Conservation (phyloP, 2,888 invertebrate genomes). For the Salticus scenicus region DNA sequence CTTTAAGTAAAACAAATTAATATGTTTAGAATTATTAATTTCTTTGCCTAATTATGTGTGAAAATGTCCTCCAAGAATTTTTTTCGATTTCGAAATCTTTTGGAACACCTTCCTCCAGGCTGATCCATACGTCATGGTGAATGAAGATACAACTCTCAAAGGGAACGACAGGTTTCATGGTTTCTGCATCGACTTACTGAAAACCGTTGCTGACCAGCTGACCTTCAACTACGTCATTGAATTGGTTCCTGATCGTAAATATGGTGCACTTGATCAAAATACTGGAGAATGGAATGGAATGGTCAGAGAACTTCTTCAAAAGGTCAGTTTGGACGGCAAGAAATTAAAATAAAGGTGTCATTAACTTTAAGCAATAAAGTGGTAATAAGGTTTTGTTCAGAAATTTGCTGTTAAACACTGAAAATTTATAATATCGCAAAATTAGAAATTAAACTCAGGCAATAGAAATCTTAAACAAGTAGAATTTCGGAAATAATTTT, state of each 20-base stretch:
- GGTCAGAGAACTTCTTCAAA: constrained; percentile 76
- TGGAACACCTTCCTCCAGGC: constrained; percentile 81
- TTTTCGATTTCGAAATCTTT: too few relatives aligned
- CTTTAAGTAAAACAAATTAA: too few relatives aligned
- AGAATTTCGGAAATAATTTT: too few relatives aligned
- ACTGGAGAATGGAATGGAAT: constrained; percentile 77
- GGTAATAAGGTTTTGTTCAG: not conserved
- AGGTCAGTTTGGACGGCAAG: constrained; percentile 60
- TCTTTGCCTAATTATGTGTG: too few relatives aligned
- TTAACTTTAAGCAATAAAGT: not conserved
- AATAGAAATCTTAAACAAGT: too few relatives aligned
- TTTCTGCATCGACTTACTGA: constrained; percentile 91
- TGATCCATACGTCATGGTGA: constrained; percentile 89
- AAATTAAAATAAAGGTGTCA: not conserved
- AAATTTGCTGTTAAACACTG: not conserved
- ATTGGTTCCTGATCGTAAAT: constrained; percentile 89
- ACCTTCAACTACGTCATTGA: constrained; percentile 92
- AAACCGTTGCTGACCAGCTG: constrained; percentile 86
- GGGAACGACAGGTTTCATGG: constrained; percentile 79
- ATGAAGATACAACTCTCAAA: constrained; percentile 12
- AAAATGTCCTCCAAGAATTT: too few relatives aligned
- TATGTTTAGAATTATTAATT: too few relatives aligned
- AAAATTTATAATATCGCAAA: too few relatives aligned
- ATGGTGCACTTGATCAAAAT: constrained; percentile 83
- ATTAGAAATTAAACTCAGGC: too few relatives aligned